phyloP scores from a whole-genome alignment of 1,140 invertebrate genomes.

The Drosophila varians region DNA sequence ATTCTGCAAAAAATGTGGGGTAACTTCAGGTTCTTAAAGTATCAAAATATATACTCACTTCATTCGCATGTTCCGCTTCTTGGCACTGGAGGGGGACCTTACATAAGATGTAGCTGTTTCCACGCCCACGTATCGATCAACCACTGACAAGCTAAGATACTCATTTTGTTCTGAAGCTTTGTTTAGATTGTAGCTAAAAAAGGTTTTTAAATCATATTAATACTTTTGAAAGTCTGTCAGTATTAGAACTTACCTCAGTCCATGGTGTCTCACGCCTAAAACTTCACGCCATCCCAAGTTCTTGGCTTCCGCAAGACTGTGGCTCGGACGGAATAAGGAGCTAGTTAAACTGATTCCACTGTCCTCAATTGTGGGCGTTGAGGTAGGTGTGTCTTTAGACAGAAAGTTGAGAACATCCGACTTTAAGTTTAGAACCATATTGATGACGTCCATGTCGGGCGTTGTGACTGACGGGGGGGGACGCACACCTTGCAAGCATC shows the following conservation, averaged over 20 bases:
- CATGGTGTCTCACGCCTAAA: slow-evolving; percentile 84
- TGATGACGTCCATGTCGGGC: slow-evolving; percentile 83
- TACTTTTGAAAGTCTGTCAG: slow-evolving; percentile 35
- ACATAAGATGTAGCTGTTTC: slow-evolving; percentile 87
- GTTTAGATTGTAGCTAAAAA: slow-evolving; percentile 86
- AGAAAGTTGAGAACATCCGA: slow-evolving; percentile 72
- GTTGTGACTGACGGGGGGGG: slow-evolving; percentile 87
- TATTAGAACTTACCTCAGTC: slow-evolving; percentile 83
- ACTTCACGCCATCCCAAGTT: slow-evolving; percentile 84
- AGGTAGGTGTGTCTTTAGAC: background rate
- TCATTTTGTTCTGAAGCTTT: slow-evolving; percentile 87
- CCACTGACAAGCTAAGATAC: slow-evolving; percentile 85
- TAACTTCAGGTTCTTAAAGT: background rate
- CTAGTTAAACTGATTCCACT: slow-evolving; percentile 42
- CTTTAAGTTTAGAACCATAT: slow-evolving; percentile 84
- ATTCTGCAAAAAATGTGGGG: slow-evolving; percentile 60
- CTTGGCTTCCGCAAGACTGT: slow-evolving; percentile 72
- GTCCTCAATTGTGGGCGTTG: slow-evolving; percentile 20
- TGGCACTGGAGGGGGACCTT: slow-evolving; percentile 84
- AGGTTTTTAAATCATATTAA: slow-evolving; percentile 26
- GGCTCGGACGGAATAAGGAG: slow-evolving; percentile 64
- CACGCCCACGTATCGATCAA: slow-evolving; percentile 86
- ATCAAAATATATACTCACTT: slow-evolving; percentile 52
- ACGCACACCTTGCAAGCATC: slow-evolving; percentile 85
- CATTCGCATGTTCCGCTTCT: slow-evolving; percentile 84